phyloP scores from a whole-genome alignment of 1,140 invertebrate species.

The Zophobas atratus region DNA sequence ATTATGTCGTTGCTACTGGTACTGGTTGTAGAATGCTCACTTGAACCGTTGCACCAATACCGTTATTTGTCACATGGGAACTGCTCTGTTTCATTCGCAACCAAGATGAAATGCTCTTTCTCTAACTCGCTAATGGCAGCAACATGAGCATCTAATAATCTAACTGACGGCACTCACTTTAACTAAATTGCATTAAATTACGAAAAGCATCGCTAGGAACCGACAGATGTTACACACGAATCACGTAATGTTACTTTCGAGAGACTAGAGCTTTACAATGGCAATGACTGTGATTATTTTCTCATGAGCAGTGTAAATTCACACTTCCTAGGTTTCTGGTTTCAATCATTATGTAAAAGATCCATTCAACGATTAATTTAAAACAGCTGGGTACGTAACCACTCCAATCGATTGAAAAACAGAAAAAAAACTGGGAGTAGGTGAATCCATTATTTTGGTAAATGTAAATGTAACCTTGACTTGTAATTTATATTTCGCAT shows the following conservation, averaged over 20 bases:
- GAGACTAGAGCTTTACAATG: background rate
- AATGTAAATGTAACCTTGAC: background rate
- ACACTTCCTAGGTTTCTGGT: background rate
- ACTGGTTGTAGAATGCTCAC: background rate
- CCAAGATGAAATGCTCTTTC: constrained; percentile 3
- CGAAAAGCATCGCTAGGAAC: constrained; percentile 1
- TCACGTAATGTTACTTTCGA: constrained; percentile 8
- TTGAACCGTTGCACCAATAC: constrained; percentile 29
- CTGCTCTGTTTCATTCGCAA: constrained; percentile 26
- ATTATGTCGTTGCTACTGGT: background rate
- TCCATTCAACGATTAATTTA: background rate
- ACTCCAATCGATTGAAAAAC: background rate
- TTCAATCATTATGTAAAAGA: background rate
- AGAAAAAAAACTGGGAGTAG: background rate
- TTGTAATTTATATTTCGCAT: background rate
- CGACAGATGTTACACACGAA: constrained; percentile 1
- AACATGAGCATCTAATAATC: constrained; percentile 35
- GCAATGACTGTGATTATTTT: constrained; percentile 8
- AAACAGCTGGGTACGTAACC: background rate
- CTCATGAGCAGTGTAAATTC: background rate
- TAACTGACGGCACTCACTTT: constrained; percentile 17
- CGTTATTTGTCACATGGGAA: constrained; percentile 36
- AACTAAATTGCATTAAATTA: constrained; percentile 28
- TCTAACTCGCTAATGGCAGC: constrained; percentile 37
- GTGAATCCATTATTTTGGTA: background rate